These are phyloP conservation scores for Drosophila ochracea DNA, from an alignment of 2,888 invertebrate species.

Conservation along the genomic window DNA sequence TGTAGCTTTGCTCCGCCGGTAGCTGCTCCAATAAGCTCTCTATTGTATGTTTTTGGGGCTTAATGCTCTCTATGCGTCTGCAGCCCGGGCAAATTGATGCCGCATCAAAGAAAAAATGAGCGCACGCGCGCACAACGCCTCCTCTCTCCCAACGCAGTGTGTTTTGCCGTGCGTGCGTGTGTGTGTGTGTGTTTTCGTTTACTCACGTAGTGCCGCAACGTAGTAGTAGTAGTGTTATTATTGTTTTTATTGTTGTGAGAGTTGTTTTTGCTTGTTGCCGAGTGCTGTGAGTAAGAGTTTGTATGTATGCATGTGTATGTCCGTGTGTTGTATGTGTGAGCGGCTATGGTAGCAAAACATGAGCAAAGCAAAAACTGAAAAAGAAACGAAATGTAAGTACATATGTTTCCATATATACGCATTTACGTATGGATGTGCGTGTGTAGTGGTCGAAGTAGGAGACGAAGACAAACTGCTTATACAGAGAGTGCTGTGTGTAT, in stretches of 20 bases:
- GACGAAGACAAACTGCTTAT: constrained; percentile 47
- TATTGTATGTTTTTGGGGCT: constrained; percentile 12
- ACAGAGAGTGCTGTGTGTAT: constrained; percentile 35
- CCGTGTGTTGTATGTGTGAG: constrained; percentile 31
- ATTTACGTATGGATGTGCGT: constrained; percentile 11
- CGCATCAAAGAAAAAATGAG: constrained; percentile 48
- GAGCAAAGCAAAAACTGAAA: constrained; percentile 74
- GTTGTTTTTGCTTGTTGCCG: constrained; percentile 77
- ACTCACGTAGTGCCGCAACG: constrained; percentile 76
- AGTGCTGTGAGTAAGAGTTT: constrained; percentile 59
- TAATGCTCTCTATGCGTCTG: constrained; percentile 16
- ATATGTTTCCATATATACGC: constrained; percentile 16
- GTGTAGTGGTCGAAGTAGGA: constrained; percentile 42
- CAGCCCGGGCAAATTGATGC: constrained; percentile 60
- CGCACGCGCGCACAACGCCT: constrained; percentile 55
- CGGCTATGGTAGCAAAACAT: constrained; percentile 72
- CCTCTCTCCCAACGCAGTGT: constrained; percentile 49
- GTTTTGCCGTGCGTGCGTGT: constrained; percentile 32
- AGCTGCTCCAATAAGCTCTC: constrained; percentile 46
- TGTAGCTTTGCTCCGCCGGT: constrained; percentile 64
- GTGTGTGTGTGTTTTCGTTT: constrained; percentile 54
- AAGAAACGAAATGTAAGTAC: constrained; percentile 60
- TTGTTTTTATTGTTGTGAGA: constrained; percentile 71
- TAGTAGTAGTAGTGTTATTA: constrained; percentile 78
- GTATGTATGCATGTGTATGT: constrained; percentile 20